A percentile compares a stretch with the other conserved stretches of the same genome.
These are phyloP conservation scores for Mus spicilegus DNA, from an alignment of 2,113 vertebrate species.

Conservation along the genomic window DNA sequence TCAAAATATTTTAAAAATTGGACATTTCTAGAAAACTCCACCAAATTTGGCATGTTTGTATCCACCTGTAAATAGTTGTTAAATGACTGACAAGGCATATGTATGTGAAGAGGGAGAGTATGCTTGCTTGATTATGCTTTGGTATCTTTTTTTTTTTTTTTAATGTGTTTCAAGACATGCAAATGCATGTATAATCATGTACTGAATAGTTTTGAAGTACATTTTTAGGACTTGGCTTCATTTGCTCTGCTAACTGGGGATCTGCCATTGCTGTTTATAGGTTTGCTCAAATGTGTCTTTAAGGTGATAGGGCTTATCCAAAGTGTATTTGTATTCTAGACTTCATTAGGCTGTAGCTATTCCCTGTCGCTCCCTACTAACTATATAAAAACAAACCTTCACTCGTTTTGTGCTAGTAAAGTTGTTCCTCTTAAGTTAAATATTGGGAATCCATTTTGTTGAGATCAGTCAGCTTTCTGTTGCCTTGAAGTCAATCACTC, in stretches of 20 bases:
- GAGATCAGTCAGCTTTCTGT: constrained; percentile 75
- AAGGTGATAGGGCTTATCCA: constrained; percentile 35
- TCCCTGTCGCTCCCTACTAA: constrained; percentile 32
- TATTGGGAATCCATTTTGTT: constrained; percentile 66
- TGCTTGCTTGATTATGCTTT: constrained; percentile 7
- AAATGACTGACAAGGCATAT: constrained; percentile 21
- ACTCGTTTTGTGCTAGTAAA: constrained; percentile 57
- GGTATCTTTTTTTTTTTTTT: not conserved
- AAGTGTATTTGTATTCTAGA: not conserved
- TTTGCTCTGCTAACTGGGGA: constrained; percentile 32
- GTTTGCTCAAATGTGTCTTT: constrained; percentile 11
- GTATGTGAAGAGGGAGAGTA: not conserved
- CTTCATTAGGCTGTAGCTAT: constrained; percentile 25
- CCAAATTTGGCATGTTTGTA: constrained; percentile 14
- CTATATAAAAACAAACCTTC: constrained; percentile 60
- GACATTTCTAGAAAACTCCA: constrained; percentile 9
- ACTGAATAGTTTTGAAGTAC: constrained; percentile 51
- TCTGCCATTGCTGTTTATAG: not conserved
- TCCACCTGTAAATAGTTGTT: not conserved
- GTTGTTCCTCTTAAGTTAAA: constrained; percentile 64
- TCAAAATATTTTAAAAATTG: constrained; percentile 31
- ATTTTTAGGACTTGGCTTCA: constrained; percentile 22
- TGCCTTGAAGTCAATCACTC: constrained; percentile 78
- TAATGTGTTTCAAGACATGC: constrained; percentile 21
- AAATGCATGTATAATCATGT: not conserved